Base-by-base conservation (phyloP, 2,888 invertebrate species). In the Carcina quercana region DNA sequence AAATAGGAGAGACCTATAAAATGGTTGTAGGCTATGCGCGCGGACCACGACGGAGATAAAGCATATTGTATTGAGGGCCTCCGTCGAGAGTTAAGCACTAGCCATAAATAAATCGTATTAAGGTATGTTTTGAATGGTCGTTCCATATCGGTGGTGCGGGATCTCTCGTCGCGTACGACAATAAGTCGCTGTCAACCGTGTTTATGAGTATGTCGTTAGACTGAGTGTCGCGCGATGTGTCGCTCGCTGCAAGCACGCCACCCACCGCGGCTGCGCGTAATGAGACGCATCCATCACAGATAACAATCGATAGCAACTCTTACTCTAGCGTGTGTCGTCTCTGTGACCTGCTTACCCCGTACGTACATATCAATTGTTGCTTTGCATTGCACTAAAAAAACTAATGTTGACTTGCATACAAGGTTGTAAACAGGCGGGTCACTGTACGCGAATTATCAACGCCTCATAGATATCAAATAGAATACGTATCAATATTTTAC, bases 81-180 rank as follows among this genome's bases (percentile, higher is more conserved):
- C 41, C 42, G 55, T 51, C 45, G 53, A 45, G 58, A 59, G 59
- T 61, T 66, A 65, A 74, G 71, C 63, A 57, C 61, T 62, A 47
- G 63, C 51, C 67, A 73, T 80, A 78, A 79, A 82, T 80, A 78
- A 76, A 68, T 69, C 59, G 69, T 70, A 74, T 74, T 71, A 70
- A 67, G 62, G 64, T 61, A 61, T 60, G 63, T 69, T 67, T 67
- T 65, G 63, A 68, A 65, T 63, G 58, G 63, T 55, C 42, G 57
- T 56, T 59, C 57, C 55, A 57, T 75, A 74, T 75, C 74, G 57
- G 51, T 42, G 52, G 53, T 45, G 54, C 58, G 58, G 59, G 68
- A 76, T 79, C 71, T 59, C 60, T 58, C 59, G 58, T 50, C 61
- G 60, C 38, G 51, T 53, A 52, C 55, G 65, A 74, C 71, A 74